Base-by-base conservation (phyloP, 1,140 invertebrate genomes). In the Brachystomella parvula region DNA sequence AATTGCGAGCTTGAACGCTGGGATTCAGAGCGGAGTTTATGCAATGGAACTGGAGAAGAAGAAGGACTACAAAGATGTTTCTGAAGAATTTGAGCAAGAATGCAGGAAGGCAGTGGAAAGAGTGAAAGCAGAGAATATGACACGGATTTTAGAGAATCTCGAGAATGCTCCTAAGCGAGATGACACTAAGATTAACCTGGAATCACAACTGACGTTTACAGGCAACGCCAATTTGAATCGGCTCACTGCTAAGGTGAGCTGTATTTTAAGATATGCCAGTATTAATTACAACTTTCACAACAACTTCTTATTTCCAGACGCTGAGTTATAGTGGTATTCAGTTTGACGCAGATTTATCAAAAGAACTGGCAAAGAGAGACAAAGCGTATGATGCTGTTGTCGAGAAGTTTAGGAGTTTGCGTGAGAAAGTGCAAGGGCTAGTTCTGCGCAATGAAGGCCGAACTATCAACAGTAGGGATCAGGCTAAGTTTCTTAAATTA, bases 1-100 rank as follows among this genome's bases (percentile, higher is more conserved):
- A 31, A 30, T 71, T 19, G 66, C 66, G 0, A 68, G 59, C 33
- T 17, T 26, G 2, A n/a, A 61, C 9, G 1, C 9, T 26, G 2
- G 24, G 15, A 33, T 61, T 12, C 3, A 61, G 2, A 58, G 60
- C 49, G 70, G 70, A 21, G 33, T 71, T 24, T 71, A 64, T 64
- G 57, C 19, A 2, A 28, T 71, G 0, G 56, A 64, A 26, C 68
- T 67, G 61, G 44, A 66, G 19, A 33, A 47, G 28, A 66, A 47
- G n/a, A 66, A 68, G 44, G 63, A 66, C 47, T 63, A 59, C 29
- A 19, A 9, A 1, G 44, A 47, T 30, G 15, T 68, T 19, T 12
- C 47, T 47, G n/a, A 21, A 0, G 61, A 64, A 19, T 60, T 66
- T 17, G 53, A 56, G 26, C n/a, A 44, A 31, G 64, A 60, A 63